Evolutionary conservation across 2,797 vertebrate genomes (phyloP).

Genomic region (Poeciliopsis turneri): DNA sequence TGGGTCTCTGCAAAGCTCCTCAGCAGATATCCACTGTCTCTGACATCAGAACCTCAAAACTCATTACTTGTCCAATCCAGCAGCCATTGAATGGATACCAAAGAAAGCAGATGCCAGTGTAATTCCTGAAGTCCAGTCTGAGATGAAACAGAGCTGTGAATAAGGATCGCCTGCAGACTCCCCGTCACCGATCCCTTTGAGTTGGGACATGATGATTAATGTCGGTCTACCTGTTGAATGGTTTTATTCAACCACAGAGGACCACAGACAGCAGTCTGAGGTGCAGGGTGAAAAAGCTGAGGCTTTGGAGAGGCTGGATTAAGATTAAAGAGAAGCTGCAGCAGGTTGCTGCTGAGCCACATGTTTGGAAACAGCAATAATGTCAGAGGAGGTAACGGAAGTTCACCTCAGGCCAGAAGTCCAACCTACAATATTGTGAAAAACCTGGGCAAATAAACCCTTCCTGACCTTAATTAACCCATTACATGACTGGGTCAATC

Average conservation of each 20-base stretch:
- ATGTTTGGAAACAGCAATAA: constrained; percentile 28
- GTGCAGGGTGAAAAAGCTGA: constrained; percentile 2
- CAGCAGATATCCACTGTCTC: constrained; percentile 8
- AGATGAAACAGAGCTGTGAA: constrained; percentile 34
- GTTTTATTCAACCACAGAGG: constrained; percentile 21
- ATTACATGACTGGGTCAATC: constrained; percentile 69
- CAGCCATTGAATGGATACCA: constrained; percentile 19
- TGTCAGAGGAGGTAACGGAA: constrained; percentile 58
- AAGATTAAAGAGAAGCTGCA: constrained; percentile 33
- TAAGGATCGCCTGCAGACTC: constrained; percentile 18
- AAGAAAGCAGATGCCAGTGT: constrained; percentile 32
- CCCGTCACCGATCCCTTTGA: constrained; percentile 15
- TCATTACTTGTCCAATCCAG: constrained; percentile 20
- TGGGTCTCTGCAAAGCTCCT: constrained; percentile 28
- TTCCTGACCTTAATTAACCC: constrained; percentile 64
- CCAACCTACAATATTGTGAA: constrained; percentile 53
- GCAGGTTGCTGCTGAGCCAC: neutral
- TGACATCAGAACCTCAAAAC: constrained; percentile 13
- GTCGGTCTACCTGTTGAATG: constrained; percentile 40
- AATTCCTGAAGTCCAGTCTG: constrained; percentile 25
- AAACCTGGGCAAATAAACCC: constrained; percentile 63
- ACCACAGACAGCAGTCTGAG: constrained; percentile 19
- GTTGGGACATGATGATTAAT: constrained; percentile 45
- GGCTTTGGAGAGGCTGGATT: constrained; percentile 26
- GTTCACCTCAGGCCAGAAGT: constrained; percentile 55